phyloP scores from a whole-genome alignment of 2,797 vertebrate genomes.

The Eleutherodactylus coqui region DNA sequence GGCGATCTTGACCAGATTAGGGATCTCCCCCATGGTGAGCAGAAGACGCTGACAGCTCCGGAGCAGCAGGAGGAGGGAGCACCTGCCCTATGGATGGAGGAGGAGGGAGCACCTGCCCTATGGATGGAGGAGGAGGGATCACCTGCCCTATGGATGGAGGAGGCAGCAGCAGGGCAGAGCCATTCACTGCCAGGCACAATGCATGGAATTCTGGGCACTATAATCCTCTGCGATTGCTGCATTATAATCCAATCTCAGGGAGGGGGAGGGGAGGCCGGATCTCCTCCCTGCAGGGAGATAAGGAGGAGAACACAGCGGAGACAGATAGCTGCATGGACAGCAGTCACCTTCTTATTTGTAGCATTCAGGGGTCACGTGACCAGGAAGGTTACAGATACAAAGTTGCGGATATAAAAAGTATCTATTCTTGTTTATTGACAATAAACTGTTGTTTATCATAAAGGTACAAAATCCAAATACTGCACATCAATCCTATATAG shows the following conservation, averaged over 20 bases:
- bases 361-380: no score
- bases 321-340: no score
- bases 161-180: background rate
- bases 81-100: conserved; percentile 15
- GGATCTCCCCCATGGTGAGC: conserved; percentile 84
- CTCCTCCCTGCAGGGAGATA: conserved; percentile 41
- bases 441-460: no score
- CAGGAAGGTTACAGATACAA: no score
- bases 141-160: conserved; percentile 2
- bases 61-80: conserved; percentile 58
- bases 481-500: no score
- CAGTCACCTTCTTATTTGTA: no score
- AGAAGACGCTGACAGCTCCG: conserved; percentile 38
- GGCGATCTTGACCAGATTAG: conserved; percentile 86
- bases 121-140: background rate
- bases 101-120: conserved; percentile 56
- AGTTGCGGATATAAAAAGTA: no score
- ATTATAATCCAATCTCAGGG: conserved; percentile 34
- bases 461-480: no score
- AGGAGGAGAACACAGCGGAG: background rate
- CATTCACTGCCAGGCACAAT: conserved; percentile 34
- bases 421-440: no score
- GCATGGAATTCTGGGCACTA: background rate
- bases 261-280: conserved; percentile 19
- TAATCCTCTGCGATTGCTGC: conserved; percentile 50